phyloP scores from a whole-genome alignment of 2,113 vertebrate genomes.

The Acrocephalus arundinaceus region DNA sequence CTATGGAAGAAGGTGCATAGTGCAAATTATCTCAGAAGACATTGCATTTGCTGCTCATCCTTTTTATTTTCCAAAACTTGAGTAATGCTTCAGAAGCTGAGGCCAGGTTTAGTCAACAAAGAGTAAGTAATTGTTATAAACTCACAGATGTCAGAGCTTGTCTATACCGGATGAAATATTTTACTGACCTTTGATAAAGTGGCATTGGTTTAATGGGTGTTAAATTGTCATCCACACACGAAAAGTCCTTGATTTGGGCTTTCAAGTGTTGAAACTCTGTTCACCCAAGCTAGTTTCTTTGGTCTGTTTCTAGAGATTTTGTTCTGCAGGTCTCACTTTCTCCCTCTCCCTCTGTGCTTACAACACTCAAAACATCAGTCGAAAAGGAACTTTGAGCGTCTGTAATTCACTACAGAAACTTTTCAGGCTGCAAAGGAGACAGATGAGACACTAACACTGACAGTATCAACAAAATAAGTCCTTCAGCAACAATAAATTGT shows the following conservation, averaged over 20 bases:
- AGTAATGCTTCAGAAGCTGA: neutral
- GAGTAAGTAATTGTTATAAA: neutral
- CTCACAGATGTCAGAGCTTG: neutral
- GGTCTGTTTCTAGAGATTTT: neutral
- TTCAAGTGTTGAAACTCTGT: neutral
- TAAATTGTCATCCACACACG: neutral
- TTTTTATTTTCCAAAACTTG: neutral
- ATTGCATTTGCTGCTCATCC: neutral
- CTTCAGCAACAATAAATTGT: conserved; percentile 2
- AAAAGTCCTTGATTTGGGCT: neutral
- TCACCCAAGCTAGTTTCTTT: neutral
- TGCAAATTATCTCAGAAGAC: neutral
- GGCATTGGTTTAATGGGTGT: neutral
- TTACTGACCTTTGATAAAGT: neutral
- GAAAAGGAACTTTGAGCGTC: neutral
- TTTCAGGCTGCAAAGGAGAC: neutral
- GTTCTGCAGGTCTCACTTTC: neutral
- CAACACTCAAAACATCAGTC: neutral
- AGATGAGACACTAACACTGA: conserved; percentile 17
- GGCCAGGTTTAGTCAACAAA: neutral
- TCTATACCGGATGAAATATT: neutral
- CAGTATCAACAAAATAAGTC: conserved; percentile 42
- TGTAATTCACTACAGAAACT: conserved; percentile 33
- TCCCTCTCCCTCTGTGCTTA: neutral
- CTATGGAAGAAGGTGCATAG: neutral